Evolutionary conservation across 2,797 vertebrate genomes (phyloP).

Genomic region (Epinephelus awoara): DNA sequence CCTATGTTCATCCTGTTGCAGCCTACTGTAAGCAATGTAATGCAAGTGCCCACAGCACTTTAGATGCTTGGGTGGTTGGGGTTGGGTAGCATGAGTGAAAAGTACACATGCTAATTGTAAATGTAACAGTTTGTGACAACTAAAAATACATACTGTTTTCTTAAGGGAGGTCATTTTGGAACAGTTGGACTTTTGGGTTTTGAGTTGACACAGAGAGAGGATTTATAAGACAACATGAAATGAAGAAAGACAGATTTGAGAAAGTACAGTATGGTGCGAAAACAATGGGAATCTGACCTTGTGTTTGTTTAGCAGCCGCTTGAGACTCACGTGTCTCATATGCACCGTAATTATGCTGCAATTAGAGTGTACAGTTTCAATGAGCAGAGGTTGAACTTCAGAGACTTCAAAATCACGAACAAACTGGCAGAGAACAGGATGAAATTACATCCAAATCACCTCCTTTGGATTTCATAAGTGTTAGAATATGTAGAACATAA

Average conservation of each 20-base stretch:
- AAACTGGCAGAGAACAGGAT: constrained; percentile 33
- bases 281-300: constrained; percentile 39
- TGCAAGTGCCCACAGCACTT: constrained; percentile 53
- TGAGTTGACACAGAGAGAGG: constrained; percentile 3
- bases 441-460: constrained; percentile 60
- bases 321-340: constrained; percentile 43
- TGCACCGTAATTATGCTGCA: constrained; percentile 59
- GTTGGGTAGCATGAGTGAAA: constrained; percentile 38
- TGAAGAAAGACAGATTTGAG: constrained; percentile 23
- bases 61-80: constrained; percentile 48
- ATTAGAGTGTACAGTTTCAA: constrained; percentile 65
- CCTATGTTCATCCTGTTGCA: constrained; percentile 14
- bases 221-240: constrained; percentile 6
- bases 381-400: constrained; percentile 42
- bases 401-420: constrained; percentile 47
- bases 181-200: neutral
- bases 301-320: constrained; percentile 51
- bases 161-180: constrained; percentile 12
- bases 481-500: constrained; percentile 23
- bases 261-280: neutral
- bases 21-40: constrained; percentile 55
- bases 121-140: constrained; percentile 60
- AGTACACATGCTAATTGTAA: constrained; percentile 67
- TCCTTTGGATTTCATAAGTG: constrained; percentile 33
- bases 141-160: constrained; percentile 62